Conservation (phyloP, 2,888 invertebrate species). For the Drosophila helvetica region DNA sequence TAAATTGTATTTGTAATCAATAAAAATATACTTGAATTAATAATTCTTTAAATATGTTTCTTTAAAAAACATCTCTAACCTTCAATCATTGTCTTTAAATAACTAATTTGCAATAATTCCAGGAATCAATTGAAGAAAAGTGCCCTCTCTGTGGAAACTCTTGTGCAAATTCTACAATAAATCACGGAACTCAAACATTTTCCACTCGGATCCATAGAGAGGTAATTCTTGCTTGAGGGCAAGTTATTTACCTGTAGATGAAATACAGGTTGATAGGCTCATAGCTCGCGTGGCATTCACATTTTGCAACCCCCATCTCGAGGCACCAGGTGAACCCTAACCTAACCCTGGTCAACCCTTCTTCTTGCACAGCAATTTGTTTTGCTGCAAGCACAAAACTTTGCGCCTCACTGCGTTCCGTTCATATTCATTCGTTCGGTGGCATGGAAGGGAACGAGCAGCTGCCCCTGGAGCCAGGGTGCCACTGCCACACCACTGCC, state of each 20-base stretch:
- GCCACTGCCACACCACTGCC: neutral
- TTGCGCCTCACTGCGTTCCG: slow-evolving; percentile 21
- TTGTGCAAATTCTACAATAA: neutral
- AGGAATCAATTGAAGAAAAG: neutral
- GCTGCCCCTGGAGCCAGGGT: slow-evolving; percentile 7
- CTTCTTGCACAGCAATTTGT: slow-evolving; percentile 12
- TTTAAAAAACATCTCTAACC: too few species aligned
- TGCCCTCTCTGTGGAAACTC: neutral
- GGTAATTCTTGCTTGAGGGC: neutral
- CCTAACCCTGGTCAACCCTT: slow-evolving; percentile 15
- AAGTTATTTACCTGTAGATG: neutral
- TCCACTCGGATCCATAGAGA: neutral
- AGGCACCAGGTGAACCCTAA: slow-evolving; percentile 8
- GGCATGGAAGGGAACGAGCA: neutral
- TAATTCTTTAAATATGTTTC: too few species aligned
- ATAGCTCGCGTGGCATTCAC: neutral
- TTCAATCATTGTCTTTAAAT: neutral
- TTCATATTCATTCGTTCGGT: slow-evolving; percentile 6
- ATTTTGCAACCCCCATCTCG: neutral
- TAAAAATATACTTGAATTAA: neutral
- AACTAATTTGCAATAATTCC: neutral
- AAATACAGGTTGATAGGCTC: slow-evolving; percentile 6
- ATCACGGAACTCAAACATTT: neutral
- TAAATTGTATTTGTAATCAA: neutral
- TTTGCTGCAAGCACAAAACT: slow-evolving; percentile 11